Percentiles rank a stretch among this genome's conserved stretches.
These are phyloP conservation scores for Paratilapia polleni DNA, from an alignment of 2,113 vertebrate species.

Conservation along the genomic window DNA sequence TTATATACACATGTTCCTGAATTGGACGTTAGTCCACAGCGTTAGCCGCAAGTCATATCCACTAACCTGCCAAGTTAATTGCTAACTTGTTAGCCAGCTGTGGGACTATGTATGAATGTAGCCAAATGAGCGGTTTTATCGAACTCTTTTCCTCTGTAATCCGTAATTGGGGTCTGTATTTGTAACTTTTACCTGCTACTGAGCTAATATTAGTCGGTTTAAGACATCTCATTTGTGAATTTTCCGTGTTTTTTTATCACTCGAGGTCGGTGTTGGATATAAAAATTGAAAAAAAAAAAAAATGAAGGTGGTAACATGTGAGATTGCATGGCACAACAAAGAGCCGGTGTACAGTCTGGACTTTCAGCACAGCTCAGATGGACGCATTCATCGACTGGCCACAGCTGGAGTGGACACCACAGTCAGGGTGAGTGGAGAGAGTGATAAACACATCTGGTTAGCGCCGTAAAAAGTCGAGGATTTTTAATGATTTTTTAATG, in stretches of 20 bases:
- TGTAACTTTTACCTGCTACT: neutral
- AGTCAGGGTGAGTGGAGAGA: conserved; percentile 84
- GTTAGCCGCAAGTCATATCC: neutral
- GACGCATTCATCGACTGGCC: conserved; percentile 86
- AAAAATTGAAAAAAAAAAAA: neutral
- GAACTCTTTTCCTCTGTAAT: neutral
- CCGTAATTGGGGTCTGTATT: neutral
- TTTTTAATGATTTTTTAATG: neutral
- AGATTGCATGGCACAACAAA: conserved; percentile 98
- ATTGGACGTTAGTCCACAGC: accelerated
- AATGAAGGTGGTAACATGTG: conserved; percentile 98
- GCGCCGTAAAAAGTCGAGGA: neutral
- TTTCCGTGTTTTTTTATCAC: neutral
- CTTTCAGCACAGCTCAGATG: conserved; percentile 88
- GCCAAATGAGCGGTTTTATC: neutral
- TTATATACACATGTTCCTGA: neutral
- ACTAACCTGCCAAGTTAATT: neutral
- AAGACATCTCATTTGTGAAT: neutral
- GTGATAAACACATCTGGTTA: neutral
- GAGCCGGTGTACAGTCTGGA: conserved; percentile 97
- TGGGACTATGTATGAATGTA: neutral
- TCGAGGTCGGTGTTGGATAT: neutral
- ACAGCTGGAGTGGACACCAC: conserved; percentile 95
- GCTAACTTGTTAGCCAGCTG: conserved; percentile 45
- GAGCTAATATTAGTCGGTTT: neutral